Base-by-base conservation (phyloP, 1,140 invertebrate genomes). In the Drosophila repletoides region DNA sequence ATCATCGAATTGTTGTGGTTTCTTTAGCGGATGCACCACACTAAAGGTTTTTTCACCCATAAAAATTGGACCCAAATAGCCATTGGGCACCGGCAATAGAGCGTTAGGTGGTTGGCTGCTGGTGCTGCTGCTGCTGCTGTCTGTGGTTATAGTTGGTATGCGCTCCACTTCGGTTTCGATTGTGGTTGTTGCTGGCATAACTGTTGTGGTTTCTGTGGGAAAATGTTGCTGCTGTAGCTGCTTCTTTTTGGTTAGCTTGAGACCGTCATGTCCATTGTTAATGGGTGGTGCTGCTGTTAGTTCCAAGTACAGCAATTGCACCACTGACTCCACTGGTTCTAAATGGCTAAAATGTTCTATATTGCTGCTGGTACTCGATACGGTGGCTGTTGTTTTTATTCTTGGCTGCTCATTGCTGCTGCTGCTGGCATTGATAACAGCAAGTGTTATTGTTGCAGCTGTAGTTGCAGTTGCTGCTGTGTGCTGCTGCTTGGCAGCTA, bases 61-160 rank as follows among this genome's bases (percentile, higher is more conserved):
- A 14, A 89, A 76, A 19, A 89, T 89, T 3, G 88, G 88, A 33
- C 88, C 88, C 55, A 89, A 63, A 19, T 84, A 89, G 14, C 84
- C 88, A 51, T 83, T 86, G 15, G 76, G 76, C 12, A 83, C 70
- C 10, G 76, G 79, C 43, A 67, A 10, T 6, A 84, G 36, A n/a
- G n/a, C n/a, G 0, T 19, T 15, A 1, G 28, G 6, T 21, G 38
- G 17, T 31, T 22, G 22, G 17, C 5, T 34, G 12, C 26, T 41
- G 22, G 2, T 34, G 17, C 10, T 38, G 6, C 2, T 33, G 9
- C 1, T 53, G 21, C 5, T 58, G 17, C 15, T 68, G 38, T 1
- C 29, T 14, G 4, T 43, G 21, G 38, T 49, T 1, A 48, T 43
- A 14, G 40, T 45, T 28, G 66, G 21, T 22, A 28, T 48, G n/a